These are phyloP conservation scores for Papilio glaucus DNA, from an alignment of 1,140 invertebrate genomes.

Conservation along the genomic window DNA sequence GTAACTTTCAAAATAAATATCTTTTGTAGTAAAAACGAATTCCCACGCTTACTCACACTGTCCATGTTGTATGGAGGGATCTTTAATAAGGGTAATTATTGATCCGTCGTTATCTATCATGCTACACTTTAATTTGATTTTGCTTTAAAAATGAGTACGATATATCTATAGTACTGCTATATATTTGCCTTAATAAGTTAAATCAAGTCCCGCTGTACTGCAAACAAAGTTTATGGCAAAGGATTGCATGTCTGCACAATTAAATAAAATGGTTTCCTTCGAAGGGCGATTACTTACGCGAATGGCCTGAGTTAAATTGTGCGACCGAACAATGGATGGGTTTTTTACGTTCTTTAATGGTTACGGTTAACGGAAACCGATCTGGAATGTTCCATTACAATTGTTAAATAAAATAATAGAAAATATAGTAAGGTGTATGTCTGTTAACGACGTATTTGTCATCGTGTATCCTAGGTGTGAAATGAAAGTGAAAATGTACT, in stretches of 20 bases:
- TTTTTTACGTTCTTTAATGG: conserved; percentile 47
- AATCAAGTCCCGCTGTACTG: conserved; percentile 8
- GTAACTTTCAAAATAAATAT: too few relatives aligned
- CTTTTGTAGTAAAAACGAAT: too few relatives aligned
- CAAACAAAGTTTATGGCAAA: conserved; percentile 22
- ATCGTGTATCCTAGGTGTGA: conserved; percentile 2
- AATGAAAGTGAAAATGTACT: conserved; percentile 12
- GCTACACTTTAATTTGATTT: too few relatives aligned
- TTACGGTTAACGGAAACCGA: conserved; percentile 42
- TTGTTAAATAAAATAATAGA: conserved; percentile 15
- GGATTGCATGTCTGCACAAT: conserved; percentile 47
- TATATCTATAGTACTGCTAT: too few relatives aligned
- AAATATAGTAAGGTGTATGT: not conserved
- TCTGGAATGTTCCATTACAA: conserved; percentile 41
- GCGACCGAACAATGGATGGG: conserved; percentile 41
- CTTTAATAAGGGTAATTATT: too few relatives aligned
- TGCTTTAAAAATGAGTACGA: too few relatives aligned
- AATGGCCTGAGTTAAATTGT: conserved; percentile 42
- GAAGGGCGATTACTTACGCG: conserved; percentile 43
- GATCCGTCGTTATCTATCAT: too few relatives aligned
- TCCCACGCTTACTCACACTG: too few relatives aligned
- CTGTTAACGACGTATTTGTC: conserved; percentile 27
- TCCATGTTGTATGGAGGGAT: too few relatives aligned
- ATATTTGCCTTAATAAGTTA: not conserved
- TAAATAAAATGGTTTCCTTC: conserved; percentile 49